These are phyloP conservation scores for Stichopus horrens DNA, from an alignment of 53 echinoderm and acorn worm species.

Conservation along the genomic window DNA sequence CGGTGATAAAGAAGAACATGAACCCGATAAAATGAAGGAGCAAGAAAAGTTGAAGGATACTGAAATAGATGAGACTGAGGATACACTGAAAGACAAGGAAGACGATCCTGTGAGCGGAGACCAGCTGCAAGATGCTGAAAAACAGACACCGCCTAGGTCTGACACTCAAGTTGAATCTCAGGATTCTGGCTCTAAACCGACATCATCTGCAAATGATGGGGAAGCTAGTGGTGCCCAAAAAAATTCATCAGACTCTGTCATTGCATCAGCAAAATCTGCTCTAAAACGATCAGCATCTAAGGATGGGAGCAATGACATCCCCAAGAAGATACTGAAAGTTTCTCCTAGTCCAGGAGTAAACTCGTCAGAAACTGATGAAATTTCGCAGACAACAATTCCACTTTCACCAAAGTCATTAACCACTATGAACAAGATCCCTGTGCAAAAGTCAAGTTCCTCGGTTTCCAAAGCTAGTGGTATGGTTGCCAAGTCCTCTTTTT, in stretches of 20 bases:
- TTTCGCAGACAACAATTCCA: neutral
- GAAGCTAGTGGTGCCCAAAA: neutral
- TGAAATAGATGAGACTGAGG: no score
- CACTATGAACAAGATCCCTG: neutral
- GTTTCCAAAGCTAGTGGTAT: neutral
- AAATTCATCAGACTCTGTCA: neutral
- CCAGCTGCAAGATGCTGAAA: neutral
- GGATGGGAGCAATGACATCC: conserved; percentile 29
- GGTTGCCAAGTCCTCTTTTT: neutral
- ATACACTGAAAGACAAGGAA: neutral
- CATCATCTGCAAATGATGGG: neutral
- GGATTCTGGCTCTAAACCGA: neutral
- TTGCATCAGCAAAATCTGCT: conserved; percentile 9
- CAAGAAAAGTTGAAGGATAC: neutral
- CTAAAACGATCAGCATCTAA: conserved; percentile 22
- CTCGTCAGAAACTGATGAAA: neutral
- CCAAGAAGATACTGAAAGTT: conserved; percentile 9
- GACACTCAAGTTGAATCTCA: neutral
- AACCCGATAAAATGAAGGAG: neutral
- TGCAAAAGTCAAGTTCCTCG: neutral
- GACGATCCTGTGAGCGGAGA: neutral
- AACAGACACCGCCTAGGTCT: neutral
- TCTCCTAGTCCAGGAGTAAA: conserved; percentile 12
- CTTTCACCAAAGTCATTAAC: conserved; percentile 17
- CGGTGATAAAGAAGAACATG: neutral